A percentile compares a stretch with the other conserved stretches of the same genome.
Conservation (phyloP, 1,140 invertebrate species). For the Drosophila orena region DNA sequence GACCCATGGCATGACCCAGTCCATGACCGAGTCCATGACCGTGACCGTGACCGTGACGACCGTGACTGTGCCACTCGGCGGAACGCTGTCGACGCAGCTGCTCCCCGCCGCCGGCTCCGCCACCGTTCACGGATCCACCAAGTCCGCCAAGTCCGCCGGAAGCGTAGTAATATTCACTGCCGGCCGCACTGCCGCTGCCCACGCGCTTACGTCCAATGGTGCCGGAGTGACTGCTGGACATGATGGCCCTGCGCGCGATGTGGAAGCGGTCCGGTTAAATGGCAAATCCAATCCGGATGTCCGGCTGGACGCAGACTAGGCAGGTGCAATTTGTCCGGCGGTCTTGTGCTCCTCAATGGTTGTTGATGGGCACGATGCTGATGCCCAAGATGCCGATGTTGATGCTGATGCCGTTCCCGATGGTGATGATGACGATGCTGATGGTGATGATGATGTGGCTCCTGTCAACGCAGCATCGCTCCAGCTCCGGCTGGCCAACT, state of each 20-base stretch:
- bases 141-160: slow-evolving; percentile 22
- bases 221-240: slow-evolving; percentile 83
- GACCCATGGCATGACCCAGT: slow-evolving; percentile 28
- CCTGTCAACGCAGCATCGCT: slow-evolving; percentile 27
- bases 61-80: slow-evolving; percentile 87
- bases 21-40: slow-evolving; percentile 57
- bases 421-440: background rate
- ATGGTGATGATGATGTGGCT: slow-evolving; percentile 7
- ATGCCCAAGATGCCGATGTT: too few relatives aligned
- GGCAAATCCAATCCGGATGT: too few relatives aligned
- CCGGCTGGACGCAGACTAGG: background rate
- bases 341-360: too few relatives aligned
- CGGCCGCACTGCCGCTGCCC: slow-evolving; percentile 73
- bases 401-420: background rate
- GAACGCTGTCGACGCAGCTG: slow-evolving; percentile 87
- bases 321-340: slow-evolving; percentile 5
- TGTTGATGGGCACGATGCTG: too few relatives aligned
- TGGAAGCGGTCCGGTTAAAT: too few relatives aligned
- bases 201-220: slow-evolving; percentile 84
- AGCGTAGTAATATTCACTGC: slow-evolving; percentile 78
- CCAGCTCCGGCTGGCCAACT: slow-evolving; percentile 8
- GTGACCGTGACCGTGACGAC: slow-evolving; percentile 83
- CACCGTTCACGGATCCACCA: background rate
- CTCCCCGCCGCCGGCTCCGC: slow-evolving; percentile 39
- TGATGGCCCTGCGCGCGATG: slow-evolving; percentile 5